Evolutionary conservation across 2,888 invertebrate genomes (phyloP), one percentile per base, ranked within the genome.

Genomic region (Dilophus febrilis): DNA sequence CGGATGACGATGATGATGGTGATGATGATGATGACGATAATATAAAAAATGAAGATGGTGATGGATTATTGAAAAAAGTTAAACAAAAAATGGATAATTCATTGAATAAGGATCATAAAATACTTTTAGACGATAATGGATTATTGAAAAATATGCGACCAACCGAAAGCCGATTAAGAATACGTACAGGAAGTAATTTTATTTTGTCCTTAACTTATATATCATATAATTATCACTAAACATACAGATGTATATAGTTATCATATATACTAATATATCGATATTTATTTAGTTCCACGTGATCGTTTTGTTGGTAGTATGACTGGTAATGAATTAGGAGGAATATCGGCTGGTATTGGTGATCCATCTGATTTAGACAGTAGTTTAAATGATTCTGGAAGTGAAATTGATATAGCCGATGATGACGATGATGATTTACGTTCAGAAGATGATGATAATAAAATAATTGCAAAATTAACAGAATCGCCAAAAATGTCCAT

Each of bases 391-490:
- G 58, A 57, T 14, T 61, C 59, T 43, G 59, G 60, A 14, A 44
- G 16, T 10, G 43, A 46, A 11, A 56, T 60, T 1, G 59, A 58
- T 38, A 51, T 61, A 38, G 52, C 50, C 14, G 61, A 57, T 48
- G 58, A 57, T 42, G 48, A 59, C 4, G 54, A 57, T 41, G 61
- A 57, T 48, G 58, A 57, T 42, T 48, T 60, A 4, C 54, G 57
- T 41, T 59, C 59, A 3, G 59, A 59, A 36, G 59, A 62, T 16
- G 59, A 61, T 42, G 56, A 60, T 11, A 59, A 58, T 44, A n/a
- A n/a, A n/a, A n/a, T n/a, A n/a, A 52, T 62, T 40, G 58, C 59
- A 3, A 62, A 60, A 43, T 48, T 62, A 11, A 54, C 58, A n/a
- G 56, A 54, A 3, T 22, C 22, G 8, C 22, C 22, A 22, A 22